Conservation (phyloP, 2,113 vertebrate genomes). For the Corvus moneduloides region DNA sequence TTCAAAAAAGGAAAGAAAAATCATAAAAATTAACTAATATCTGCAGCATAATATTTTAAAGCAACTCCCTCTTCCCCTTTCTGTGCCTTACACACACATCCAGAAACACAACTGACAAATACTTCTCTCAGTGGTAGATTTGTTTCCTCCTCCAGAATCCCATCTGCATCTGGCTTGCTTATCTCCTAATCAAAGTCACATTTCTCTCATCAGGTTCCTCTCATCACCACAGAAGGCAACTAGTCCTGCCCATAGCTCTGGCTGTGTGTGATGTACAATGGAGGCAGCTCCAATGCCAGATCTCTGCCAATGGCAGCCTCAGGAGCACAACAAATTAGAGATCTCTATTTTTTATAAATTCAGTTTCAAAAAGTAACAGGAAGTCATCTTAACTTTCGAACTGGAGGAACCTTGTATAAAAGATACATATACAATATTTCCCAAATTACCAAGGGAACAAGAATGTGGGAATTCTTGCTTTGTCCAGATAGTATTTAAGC, state of each 20-base stretch:
- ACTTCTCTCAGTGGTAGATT: background rate
- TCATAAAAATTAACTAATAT: background rate
- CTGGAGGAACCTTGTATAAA: background rate
- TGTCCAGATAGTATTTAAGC: background rate
- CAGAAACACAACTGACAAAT: background rate
- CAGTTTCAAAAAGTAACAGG: background rate
- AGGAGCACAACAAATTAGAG: background rate
- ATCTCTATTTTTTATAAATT: background rate
- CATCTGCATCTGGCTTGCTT: background rate
- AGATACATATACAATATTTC: background rate
- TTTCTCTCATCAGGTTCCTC: background rate
- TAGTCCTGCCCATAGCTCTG: background rate
- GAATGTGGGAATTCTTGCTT: background rate
- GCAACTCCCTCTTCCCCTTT: background rate
- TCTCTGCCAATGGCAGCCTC: background rate
- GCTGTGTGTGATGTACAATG: fast-evolving
- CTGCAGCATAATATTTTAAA: background rate
- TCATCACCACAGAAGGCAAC: background rate
- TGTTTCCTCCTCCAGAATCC: background rate
- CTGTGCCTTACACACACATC: background rate
- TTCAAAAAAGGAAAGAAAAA: background rate
- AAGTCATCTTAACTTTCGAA: background rate
- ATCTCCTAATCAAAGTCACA: background rate
- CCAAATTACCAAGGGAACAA: background rate
- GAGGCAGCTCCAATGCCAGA: background rate